These are phyloP conservation scores for Drosophila peninsularis DNA, from an alignment of 2,888 invertebrate genomes.

Conservation along the genomic window DNA sequence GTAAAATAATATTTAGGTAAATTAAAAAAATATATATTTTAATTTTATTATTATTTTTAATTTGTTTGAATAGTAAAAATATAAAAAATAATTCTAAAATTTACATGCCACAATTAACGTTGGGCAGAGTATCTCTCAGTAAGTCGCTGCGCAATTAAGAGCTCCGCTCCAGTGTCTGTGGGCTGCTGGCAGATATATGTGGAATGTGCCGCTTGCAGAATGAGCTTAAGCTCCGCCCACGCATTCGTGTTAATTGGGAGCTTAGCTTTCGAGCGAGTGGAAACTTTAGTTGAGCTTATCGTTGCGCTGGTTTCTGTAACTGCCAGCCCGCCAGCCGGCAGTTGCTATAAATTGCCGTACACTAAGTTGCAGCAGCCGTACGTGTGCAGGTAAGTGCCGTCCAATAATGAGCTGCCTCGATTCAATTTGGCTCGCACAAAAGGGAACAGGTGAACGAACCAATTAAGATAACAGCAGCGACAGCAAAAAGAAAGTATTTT, in stretches of 20 bases:
- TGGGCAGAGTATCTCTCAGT: background rate
- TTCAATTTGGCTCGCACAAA: conserved; percentile 30
- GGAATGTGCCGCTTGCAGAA: background rate
- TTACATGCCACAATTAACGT: background rate
- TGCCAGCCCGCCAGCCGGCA: background rate
- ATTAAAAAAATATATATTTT: no score
- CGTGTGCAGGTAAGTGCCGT: conserved; percentile 37
- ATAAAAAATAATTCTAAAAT: background rate
- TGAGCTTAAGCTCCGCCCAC: background rate
- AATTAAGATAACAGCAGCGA: conserved; percentile 28
- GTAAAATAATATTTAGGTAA: no score
- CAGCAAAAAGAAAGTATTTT: background rate
- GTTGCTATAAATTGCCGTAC: conserved; percentile 10
- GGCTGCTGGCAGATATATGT: background rate
- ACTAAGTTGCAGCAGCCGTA: background rate
- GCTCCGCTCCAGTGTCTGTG: background rate
- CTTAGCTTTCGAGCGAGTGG: background rate
- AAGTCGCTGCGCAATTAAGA: background rate
- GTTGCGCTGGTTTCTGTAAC: conserved; percentile 18
- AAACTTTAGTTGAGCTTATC: conserved; percentile 9
- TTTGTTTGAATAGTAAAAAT: no score
- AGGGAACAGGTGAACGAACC: conserved; percentile 26
- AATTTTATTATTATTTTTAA: no score
- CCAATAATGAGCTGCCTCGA: conserved; percentile 33
- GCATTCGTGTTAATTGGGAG: conserved; percentile 2